A percentile compares a stretch with the other conserved stretches of the same genome.
phyloP scores from a whole-genome alignment of 2,797 vertebrate species.

The Crax fasciolata region DNA sequence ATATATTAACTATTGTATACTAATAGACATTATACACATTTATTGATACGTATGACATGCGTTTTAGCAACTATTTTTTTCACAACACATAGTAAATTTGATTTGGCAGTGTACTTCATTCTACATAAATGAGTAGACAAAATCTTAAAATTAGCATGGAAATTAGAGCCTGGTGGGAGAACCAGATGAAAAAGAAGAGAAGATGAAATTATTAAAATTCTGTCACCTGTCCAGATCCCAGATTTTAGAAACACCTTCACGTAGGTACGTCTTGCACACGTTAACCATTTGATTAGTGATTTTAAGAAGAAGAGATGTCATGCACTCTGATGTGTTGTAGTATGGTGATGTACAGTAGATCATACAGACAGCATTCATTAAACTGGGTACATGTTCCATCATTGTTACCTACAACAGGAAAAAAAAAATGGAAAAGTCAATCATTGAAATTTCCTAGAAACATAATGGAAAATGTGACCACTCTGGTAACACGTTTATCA shows the following conservation, averaged over 20 bases:
- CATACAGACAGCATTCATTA: conserved; percentile 86
- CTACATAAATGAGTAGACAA: background rate
- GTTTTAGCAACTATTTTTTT: background rate
- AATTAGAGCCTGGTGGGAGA: background rate
- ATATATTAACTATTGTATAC: accelerated
- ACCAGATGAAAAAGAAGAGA: background rate
- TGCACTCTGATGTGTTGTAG: conserved; percentile 88
- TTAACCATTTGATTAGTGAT: conserved; percentile 90
- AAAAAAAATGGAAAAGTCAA: background rate
- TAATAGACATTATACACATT: background rate
- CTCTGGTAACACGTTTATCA: background rate
- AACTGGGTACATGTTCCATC: conserved; percentile 83
- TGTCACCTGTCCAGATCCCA: conserved; percentile 88
- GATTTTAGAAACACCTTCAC: conserved; percentile 81
- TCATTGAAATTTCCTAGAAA: background rate
- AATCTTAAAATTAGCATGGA: background rate
- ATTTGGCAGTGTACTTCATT: background rate
- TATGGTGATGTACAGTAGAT: conserved; percentile 85
- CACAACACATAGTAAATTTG: background rate
- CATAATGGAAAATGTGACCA: background rate
- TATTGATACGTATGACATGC: background rate
- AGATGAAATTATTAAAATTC: background rate
- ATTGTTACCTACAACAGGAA: conserved; percentile 75
- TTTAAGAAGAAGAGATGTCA: conserved; percentile 90
- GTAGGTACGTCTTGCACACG: conserved; percentile 84